Evolutionary conservation across 2,888 invertebrate species (phyloP).

Genomic region (Xanthostigma xanthostigma): DNA sequence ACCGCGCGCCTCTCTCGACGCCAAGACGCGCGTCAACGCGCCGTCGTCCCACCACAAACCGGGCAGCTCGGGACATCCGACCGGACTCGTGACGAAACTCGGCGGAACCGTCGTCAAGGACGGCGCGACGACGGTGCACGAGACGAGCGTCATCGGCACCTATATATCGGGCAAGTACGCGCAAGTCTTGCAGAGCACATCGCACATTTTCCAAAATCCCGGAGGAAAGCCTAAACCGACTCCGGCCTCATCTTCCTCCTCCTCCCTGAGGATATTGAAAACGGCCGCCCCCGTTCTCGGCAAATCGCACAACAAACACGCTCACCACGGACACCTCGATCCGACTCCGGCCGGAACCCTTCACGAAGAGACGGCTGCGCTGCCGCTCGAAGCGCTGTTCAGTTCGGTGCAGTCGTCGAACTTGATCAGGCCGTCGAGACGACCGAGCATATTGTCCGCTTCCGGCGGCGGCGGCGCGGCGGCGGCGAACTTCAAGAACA

Average conservation of each 20-base stretch:
- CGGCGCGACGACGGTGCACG: slow-evolving; percentile 70
- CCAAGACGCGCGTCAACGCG: slow-evolving; percentile 28
- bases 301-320: slow-evolving; percentile 27
- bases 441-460: slow-evolving; percentile 23
- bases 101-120: slow-evolving; percentile 73
- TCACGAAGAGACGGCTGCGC: slow-evolving; percentile 37
- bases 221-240: slow-evolving; percentile 43
- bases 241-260: slow-evolving; percentile 32
- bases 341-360: slow-evolving; percentile 43
- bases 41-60: slow-evolving; percentile 30
- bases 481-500: slow-evolving; percentile 20
- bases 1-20: slow-evolving; percentile 29
- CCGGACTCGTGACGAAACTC: slow-evolving; percentile 68
- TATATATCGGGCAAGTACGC: slow-evolving; percentile 80
- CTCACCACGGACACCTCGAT: slow-evolving; percentile 40
- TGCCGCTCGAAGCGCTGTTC: slow-evolving; percentile 38
- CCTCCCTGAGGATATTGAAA: slow-evolving; percentile 54
- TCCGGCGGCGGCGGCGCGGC: slow-evolving; percentile 22
- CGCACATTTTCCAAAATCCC: slow-evolving; percentile 40
- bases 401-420: slow-evolving; percentile 32
- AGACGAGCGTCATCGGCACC: slow-evolving; percentile 80
- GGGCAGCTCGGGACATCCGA: slow-evolving; percentile 51
- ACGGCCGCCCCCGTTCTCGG: slow-evolving; percentile 52
- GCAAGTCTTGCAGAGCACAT: slow-evolving; percentile 70
- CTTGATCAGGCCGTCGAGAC: slow-evolving; percentile 32